These are phyloP conservation scores for Theonella swinhoei DNA, from an alignment of 37 sponge, comb jelly and placozoan genomes.

Conservation along the genomic window DNA sequence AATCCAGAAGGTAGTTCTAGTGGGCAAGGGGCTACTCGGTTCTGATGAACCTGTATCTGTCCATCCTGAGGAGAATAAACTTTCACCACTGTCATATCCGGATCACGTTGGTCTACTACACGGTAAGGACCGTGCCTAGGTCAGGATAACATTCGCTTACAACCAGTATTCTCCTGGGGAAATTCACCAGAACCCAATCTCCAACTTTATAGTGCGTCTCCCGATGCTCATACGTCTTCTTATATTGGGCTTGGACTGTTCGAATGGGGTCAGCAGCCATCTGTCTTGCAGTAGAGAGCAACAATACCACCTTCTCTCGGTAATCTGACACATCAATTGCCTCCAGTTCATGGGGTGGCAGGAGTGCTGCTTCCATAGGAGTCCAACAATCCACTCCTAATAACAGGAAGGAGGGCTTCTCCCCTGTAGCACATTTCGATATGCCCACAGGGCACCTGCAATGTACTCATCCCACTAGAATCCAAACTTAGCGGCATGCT, in stretches of 20 bases:
- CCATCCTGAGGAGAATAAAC: slow-evolving; percentile 27
- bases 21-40: slow-evolving; percentile 22
- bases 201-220: neutral
- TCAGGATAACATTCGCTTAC: slow-evolving; percentile 21
- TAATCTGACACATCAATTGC: slow-evolving; percentile 7
- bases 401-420: slow-evolving; percentile 43
- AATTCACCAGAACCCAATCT: slow-evolving; percentile 32
- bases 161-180: slow-evolving; percentile 34
- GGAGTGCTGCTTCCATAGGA: slow-evolving; percentile 29
- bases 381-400: slow-evolving; percentile 24
- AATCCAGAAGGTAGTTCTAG: slow-evolving; percentile 20
- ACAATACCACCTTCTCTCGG: slow-evolving; percentile 24
- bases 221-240: slow-evolving; percentile 11
- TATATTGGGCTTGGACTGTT: slow-evolving; percentile 8
- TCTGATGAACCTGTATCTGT: slow-evolving; percentile 20
- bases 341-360: neutral
- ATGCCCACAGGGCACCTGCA: slow-evolving; percentile 41
- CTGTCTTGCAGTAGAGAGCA: slow-evolving; percentile 26
- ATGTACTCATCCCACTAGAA: slow-evolving; percentile 33
- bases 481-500: slow-evolving; percentile 16
- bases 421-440: slow-evolving; percentile 23
- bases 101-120: neutral
- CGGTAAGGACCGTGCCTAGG: slow-evolving; percentile 31
- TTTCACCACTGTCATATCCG: slow-evolving; percentile 9
- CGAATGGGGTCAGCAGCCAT: slow-evolving; percentile 2